Percentiles rank a stretch among this genome's conserved stretches.
These are phyloP conservation scores for Jordanella pulchra DNA, from an alignment of 2,797 vertebrate genomes.

Conservation along the genomic window DNA sequence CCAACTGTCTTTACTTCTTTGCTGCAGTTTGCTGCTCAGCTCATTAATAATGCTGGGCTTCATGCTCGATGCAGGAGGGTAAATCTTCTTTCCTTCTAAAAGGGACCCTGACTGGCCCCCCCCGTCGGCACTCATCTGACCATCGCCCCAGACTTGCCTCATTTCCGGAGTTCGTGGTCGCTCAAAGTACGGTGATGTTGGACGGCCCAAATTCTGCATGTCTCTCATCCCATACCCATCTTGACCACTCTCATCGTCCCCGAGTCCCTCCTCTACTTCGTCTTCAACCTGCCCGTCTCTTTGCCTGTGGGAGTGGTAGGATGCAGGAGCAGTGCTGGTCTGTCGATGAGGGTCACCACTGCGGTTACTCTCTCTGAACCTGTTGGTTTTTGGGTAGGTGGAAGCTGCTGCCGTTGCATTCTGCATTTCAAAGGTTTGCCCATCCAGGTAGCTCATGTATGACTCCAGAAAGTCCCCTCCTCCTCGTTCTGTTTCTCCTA, in stretches of 20 bases:
- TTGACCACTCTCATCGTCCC: constrained; percentile 65
- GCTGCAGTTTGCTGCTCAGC: constrained; percentile 91
- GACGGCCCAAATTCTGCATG: constrained; percentile 76
- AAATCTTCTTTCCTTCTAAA: constrained; percentile 79
- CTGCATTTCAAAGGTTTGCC: constrained; percentile 89
- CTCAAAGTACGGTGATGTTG: constrained; percentile 81
- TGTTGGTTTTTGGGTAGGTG: constrained; percentile 80
- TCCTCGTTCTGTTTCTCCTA: constrained; percentile 69
- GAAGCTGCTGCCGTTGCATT: constrained; percentile 79
- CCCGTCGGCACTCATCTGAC: constrained; percentile 61
- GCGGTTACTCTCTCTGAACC: constrained; percentile 77
- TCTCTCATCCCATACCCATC: constrained; percentile 73
- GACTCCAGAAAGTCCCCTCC: constrained; percentile 87
- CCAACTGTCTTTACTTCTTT: constrained; percentile 83
- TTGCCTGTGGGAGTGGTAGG: constrained; percentile 75
- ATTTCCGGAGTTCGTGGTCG: constrained; percentile 81
- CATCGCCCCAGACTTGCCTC: constrained; percentile 81
- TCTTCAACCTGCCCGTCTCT: constrained; percentile 78
- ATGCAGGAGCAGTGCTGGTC: constrained; percentile 77
- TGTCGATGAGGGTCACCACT: constrained; percentile 73
- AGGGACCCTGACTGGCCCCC: constrained; percentile 59
- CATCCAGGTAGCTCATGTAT: constrained; percentile 92
- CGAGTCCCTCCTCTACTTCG: constrained; percentile 67
- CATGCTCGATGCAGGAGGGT: constrained; percentile 84
- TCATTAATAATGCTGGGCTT: constrained; percentile 93